A percentile compares a stretch with the other conserved stretches of the same genome.
phyloP scores from a whole-genome alignment of 2,113 vertebrate species.

The Brachypodius melanocephalos region DNA sequence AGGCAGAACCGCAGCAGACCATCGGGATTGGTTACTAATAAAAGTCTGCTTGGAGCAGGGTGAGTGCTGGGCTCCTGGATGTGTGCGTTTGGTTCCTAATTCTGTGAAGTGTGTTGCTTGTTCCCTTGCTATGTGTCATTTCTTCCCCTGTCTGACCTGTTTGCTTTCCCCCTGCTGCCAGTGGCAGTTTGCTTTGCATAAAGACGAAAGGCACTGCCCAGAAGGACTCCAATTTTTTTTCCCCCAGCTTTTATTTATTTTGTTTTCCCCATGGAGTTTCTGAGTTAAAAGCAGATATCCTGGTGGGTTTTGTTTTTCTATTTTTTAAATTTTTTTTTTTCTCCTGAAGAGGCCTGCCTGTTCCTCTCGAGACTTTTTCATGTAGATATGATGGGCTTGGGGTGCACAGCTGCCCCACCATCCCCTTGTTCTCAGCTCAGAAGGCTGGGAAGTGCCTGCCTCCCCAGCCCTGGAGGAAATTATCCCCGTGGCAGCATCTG shows the following conservation, averaged over 20 bases:
- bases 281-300: neutral
- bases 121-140: neutral
- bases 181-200: neutral
- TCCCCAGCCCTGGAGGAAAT: neutral
- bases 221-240: neutral
- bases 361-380: neutral
- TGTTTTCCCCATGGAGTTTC: neutral
- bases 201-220: neutral
- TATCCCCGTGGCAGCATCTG: slow-evolving; percentile 46
- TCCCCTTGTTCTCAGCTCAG: neutral
- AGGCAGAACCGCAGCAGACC: neutral
- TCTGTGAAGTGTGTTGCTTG: neutral
- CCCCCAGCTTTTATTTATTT: neutral
- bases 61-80: neutral
- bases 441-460: neutral
- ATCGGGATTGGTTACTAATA: neutral
- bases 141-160: slow-evolving; percentile 15
- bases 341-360: neutral
- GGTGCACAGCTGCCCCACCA: neutral
- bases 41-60: neutral
- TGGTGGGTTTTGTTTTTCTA: neutral
- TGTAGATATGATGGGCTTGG: neutral
- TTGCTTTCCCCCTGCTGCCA: neutral
- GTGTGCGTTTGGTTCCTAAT: neutral
- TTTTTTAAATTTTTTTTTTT: neutral